Conservation (phyloP, 2,113 vertebrate genomes). For the Anas platyrhynchos region DNA sequence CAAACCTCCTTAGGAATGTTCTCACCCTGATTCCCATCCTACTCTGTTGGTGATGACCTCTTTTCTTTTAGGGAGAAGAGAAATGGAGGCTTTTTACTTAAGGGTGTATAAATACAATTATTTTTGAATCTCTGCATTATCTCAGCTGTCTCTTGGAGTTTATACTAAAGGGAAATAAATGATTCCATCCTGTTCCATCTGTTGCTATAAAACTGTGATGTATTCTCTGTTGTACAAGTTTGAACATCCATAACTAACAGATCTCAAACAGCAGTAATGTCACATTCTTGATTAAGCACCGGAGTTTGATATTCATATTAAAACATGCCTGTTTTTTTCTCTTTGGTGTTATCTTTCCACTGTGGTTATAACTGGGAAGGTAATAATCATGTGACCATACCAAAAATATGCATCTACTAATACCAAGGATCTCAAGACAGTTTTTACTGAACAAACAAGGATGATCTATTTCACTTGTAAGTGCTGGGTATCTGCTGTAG, state of each 20-base stretch:
- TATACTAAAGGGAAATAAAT: neutral
- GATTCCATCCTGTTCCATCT: neutral
- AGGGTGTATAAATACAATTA: neutral
- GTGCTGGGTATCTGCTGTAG: neutral
- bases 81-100: neutral
- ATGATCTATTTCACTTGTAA: neutral
- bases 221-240: neutral
- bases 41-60: neutral
- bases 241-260: neutral
- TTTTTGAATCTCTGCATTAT: neutral
- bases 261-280: neutral
- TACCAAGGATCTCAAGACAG: neutral
- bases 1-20: neutral
- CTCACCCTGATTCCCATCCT: slow-evolving; percentile 44
- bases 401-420: neutral
- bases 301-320: neutral
- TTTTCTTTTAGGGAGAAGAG: neutral
- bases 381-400: neutral
- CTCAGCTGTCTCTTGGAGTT: neutral
- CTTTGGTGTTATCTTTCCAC: neutral
- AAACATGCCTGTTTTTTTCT: neutral
- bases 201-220: neutral
- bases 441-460: neutral
- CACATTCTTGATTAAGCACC: neutral
- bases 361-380: neutral